phyloP scores from a whole-genome alignment of 2,888 invertebrate genomes.

The Leptinotarsa rubiginosa region DNA sequence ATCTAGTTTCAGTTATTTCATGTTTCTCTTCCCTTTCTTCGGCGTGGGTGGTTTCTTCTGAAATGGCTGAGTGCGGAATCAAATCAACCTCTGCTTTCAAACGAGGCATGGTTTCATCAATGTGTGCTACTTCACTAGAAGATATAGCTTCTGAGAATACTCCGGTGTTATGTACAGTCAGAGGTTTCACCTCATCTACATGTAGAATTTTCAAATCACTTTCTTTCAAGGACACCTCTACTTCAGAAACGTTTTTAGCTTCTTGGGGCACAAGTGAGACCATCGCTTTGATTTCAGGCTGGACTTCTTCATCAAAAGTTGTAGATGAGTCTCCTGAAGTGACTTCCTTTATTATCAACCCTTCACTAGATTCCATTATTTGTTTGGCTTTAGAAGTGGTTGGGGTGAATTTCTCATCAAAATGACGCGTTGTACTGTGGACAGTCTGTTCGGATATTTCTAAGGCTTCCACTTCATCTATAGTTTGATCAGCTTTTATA shows the following conservation, averaged over 20 bases:
- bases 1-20: constrained; percentile 51
- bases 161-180: constrained; percentile 44
- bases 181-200: constrained; percentile 37
- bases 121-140: constrained; percentile 41
- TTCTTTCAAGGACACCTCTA: constrained; percentile 73
- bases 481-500: constrained; percentile 57
- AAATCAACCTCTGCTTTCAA: constrained; percentile 58
- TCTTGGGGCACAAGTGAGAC: constrained; percentile 73
- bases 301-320: constrained; percentile 58
- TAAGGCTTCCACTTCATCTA: constrained; percentile 68
- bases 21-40: constrained; percentile 66
- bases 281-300: constrained; percentile 64
- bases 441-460: constrained; percentile 70
- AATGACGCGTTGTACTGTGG: constrained; percentile 67
- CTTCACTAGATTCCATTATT: constrained; percentile 65
- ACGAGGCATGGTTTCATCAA: constrained; percentile 35
- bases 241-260: constrained; percentile 75
- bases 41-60: constrained; percentile 59
- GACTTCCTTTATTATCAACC: constrained; percentile 68
- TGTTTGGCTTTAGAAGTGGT: constrained; percentile 65
- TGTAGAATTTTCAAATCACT: constrained; percentile 62
- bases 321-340: constrained; percentile 57
- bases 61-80: constrained; percentile 64
- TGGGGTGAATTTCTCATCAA: constrained; percentile 66
- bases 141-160: constrained; percentile 46